Conservation (phyloP, 1,140 invertebrate genomes). For the Leptoteleia sp. region DNA sequence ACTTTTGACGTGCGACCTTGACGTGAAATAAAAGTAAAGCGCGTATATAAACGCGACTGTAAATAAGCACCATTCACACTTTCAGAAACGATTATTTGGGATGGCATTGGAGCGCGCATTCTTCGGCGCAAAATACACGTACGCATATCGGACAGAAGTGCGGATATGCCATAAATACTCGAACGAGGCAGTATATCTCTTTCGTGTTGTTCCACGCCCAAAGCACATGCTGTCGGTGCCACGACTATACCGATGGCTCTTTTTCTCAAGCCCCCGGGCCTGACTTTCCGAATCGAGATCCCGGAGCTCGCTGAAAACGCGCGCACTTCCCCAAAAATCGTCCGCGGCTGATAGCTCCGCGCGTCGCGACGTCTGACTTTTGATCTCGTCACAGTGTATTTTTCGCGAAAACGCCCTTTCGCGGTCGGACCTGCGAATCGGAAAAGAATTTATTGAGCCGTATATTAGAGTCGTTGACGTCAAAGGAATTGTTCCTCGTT, state of each 20-base stretch:
- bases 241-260: conserved; percentile 58
- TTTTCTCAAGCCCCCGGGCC: conserved; percentile 56
- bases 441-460: conserved; percentile 59
- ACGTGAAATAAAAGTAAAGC: conserved; percentile 25
- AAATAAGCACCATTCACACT: conserved; percentile 76
- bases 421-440: conserved; percentile 22
- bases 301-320: conserved; percentile 34
- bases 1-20: conserved; percentile 15
- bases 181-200: conserved; percentile 79
- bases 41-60: conserved; percentile 35
- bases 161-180: conserved; percentile 81
- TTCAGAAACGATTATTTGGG: conserved; percentile 78
- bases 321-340: conserved; percentile 43
- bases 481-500: conserved; percentile 15
- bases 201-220: conserved; percentile 79
- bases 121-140: conserved; percentile 69
- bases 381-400: conserved; percentile 66
- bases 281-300: conserved; percentile 46
- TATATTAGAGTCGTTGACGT: conserved; percentile 35
- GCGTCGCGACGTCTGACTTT: conserved; percentile 58
- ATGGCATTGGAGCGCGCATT: conserved; percentile 73
- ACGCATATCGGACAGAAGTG: conserved; percentile 74
- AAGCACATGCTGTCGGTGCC: conserved; percentile 78
- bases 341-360: conserved; percentile 30
- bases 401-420: conserved; percentile 63